These are phyloP conservation scores for Eremophila alpestris DNA, from an alignment of 2,797 vertebrate species.

Conservation along the genomic window DNA sequence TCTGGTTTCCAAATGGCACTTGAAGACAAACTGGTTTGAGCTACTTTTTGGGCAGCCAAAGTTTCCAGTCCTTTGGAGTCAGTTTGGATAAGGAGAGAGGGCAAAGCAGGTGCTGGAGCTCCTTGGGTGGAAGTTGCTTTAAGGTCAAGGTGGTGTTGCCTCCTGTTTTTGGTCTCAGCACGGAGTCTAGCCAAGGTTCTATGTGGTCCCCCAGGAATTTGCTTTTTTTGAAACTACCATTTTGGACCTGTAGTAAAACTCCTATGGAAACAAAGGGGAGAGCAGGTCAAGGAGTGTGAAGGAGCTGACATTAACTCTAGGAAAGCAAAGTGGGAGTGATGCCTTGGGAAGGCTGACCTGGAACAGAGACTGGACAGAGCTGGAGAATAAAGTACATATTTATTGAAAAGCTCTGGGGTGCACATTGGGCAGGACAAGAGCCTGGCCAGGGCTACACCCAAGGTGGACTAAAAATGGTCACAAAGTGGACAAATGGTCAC, in stretches of 20 bases:
- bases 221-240: neutral
- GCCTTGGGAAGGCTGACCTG: no score
- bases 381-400: no score
- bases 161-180: neutral
- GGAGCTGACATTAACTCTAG: neutral
- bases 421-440: no score
- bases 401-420: no score
- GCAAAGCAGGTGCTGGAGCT: neutral
- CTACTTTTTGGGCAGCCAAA: neutral
- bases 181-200: rapidly evolving
- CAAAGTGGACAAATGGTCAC: no score
- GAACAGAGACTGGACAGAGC: no score
- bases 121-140: neutral
- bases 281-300: neutral
- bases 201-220: neutral
- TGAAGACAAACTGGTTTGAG: neutral
- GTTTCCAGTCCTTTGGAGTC: neutral
- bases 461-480: no score
- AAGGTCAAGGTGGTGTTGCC: neutral
- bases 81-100: neutral
- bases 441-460: no score
- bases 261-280: rapidly evolving
- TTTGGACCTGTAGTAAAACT: neutral
- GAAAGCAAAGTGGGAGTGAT: neutral
- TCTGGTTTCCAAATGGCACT: neutral